Base-by-base conservation (phyloP, 2,888 invertebrate genomes). In the Limulus polyphemus region DNA sequence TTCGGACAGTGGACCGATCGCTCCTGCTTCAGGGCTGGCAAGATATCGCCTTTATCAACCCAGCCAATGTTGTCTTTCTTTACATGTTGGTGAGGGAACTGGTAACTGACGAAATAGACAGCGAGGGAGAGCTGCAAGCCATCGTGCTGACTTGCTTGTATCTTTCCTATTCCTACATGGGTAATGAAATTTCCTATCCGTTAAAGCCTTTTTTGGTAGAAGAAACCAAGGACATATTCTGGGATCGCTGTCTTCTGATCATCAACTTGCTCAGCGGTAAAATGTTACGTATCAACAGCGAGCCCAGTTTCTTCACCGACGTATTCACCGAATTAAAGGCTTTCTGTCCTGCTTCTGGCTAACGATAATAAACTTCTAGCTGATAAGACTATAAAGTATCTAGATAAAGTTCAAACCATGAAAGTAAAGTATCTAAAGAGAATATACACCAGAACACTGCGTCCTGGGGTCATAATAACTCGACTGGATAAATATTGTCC, bases 11-110 rank as follows among this genome's bases (percentile, higher is more conserved):
- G 65, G 99, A 99, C 79, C 83, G 98, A 69, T 90, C 92, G 75
- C 83, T 99, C 67, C 83, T 99, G 69, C 81, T 98, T 72, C 98
- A 99, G 79, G 99, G 99, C 73, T 99, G 99, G 99, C 98, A 99
- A 90, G 95, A 95, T 76, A 90, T 98, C 73, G 95, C 95, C 69
- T 99, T 99, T 81, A 95, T 99, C 78, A 99, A 98, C 80, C 99
- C 99, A 65, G 98, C 98, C 69, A 99, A 99, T 80, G 93, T 99
- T 70, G 98, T 99, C 68, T 99, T 99, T 82, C 93, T 99, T 68
- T 99, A 95, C 81, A 91, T 99, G 91, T 82, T 99, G 73, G 89
- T 99, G 57, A 85, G 94, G 16, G 95, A 97, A 74, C 82, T 95
- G 72, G 75, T 76, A 47, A 82, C 82, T 65, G 90, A 91, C 72